Evolutionary conservation across 2,888 invertebrate genomes (phyloP).

Genomic region (Bellardia bayeri): DNA sequence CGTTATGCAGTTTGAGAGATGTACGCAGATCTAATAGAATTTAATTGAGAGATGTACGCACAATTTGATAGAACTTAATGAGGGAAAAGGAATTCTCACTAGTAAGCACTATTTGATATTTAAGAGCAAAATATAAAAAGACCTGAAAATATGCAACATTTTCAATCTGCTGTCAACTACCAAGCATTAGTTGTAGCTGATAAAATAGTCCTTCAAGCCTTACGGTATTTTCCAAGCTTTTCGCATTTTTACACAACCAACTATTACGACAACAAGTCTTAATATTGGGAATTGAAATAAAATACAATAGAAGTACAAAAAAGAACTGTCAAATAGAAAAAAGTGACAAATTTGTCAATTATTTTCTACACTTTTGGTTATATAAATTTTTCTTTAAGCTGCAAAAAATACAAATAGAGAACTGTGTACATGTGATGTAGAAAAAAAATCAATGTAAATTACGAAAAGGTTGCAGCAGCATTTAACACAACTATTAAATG

Average conservation of each 20-base stretch:
- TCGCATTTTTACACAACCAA: slow-evolving; percentile 49
- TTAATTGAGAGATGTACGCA: too few species aligned
- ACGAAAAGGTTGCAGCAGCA: slow-evolving; percentile 32
- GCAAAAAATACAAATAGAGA: not conserved
- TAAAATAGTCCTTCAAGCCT: not conserved
- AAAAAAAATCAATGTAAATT: slow-evolving; percentile 37
- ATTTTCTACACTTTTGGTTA: slow-evolving; percentile 29
- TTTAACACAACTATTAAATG: slow-evolving; percentile 64
- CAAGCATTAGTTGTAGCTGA: not conserved
- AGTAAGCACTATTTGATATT: too few species aligned
- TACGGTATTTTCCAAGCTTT: not conserved
- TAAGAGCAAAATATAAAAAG: too few species aligned
- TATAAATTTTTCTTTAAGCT: slow-evolving; percentile 5
- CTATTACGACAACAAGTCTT: slow-evolving; percentile 38
- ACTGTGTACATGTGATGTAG: not conserved
- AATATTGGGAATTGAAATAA: slow-evolving; percentile 28
- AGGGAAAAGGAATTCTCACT: not conserved
- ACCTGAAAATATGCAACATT: too few species aligned
- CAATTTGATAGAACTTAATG: not conserved
- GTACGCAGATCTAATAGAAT: not conserved
- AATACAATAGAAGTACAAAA: slow-evolving; percentile 12
- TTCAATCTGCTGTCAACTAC: too few species aligned
- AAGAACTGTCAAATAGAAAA: slow-evolving; percentile 60
- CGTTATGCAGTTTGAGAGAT: not conserved
- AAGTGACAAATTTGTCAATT: slow-evolving; percentile 66